Base-by-base conservation (phyloP, 2,113 vertebrate genomes). In the Rhombomys opimus region DNA sequence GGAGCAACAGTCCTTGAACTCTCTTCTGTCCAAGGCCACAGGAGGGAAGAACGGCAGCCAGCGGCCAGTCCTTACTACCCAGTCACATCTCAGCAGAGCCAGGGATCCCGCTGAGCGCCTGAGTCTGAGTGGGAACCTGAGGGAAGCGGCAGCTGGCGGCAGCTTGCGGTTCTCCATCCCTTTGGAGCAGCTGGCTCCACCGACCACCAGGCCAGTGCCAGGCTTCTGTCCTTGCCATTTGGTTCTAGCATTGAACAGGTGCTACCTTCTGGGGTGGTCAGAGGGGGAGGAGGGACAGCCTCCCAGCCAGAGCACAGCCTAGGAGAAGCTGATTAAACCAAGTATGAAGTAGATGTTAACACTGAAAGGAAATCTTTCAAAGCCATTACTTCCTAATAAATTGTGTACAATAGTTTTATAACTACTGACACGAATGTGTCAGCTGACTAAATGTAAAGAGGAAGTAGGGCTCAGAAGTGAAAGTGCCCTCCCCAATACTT, bases 311-410 rank as follows among this genome's bases (percentile, higher is more conserved):
- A 35, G 30, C 8, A 65, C 14, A 72, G 59, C 65, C 50, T 10
- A 88, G n/a, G 27, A 72, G 80, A 59, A 46, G 59, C 7, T 13
- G 84, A 23, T 59, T 22, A 70, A 13, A 80, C 57, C 22, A 77
- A 91, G 73, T n/a, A 38, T 27, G 17, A 77, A 76, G 20, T 10
- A 75, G 23, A 63, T 52, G 3, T 61, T 25, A 85, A 75, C 15
- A 52, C 61, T 65, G 14, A 78, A 75, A 73, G 13, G 27, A 65
- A 95, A 38, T 67, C 27, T 85, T 89, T 70, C 57, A 4, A 85
- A 81, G 70, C 57, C 8, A 81, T 35, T 30, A 89, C n/a, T 86
- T 96, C 70, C 89, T 88, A 73, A 67, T 30, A 91, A 82, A 78
- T 22, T 1, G 6, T 14, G 75, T 59, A 11, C 50, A 32, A 27